Evolutionary conservation across 2,113 vertebrate genomes (phyloP).

Genomic region (Okapia johnstoni): DNA sequence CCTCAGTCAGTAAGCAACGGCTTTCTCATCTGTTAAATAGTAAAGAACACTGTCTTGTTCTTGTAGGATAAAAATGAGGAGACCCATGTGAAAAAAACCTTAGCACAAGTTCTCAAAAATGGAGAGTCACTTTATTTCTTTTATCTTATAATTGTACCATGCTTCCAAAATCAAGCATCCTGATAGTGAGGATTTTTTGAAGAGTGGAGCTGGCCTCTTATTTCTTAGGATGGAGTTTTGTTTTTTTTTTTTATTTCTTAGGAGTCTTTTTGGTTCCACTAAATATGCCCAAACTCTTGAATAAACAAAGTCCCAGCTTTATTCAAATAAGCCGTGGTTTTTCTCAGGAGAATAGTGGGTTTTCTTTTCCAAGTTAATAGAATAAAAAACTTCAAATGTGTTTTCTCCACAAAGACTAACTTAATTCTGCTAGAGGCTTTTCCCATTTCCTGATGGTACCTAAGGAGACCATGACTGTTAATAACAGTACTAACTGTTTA

Average conservation of each 20-base stretch:
- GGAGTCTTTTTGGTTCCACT: neutral
- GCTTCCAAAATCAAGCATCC: neutral
- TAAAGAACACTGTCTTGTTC: neutral
- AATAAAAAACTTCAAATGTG: neutral
- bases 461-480: neutral
- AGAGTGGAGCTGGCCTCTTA: neutral
- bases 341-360: neutral
- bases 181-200: neutral
- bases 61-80: neutral
- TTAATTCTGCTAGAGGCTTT: neutral
- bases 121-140: neutral
- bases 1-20: neutral
- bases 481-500: neutral
- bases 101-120: neutral
- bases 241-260: neutral
- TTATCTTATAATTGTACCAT: neutral
- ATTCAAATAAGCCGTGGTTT: conserved; percentile 23
- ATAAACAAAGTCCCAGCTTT: neutral
- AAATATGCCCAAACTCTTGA: neutral
- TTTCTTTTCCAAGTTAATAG: conserved; percentile 4
- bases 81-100: neutral
- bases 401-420: neutral
- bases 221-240: neutral
- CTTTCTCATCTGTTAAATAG: neutral
- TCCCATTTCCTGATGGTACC: neutral